phyloP scores from a whole-genome alignment of 2,113 vertebrate genomes.

The Nothoprocta perdicaria region DNA sequence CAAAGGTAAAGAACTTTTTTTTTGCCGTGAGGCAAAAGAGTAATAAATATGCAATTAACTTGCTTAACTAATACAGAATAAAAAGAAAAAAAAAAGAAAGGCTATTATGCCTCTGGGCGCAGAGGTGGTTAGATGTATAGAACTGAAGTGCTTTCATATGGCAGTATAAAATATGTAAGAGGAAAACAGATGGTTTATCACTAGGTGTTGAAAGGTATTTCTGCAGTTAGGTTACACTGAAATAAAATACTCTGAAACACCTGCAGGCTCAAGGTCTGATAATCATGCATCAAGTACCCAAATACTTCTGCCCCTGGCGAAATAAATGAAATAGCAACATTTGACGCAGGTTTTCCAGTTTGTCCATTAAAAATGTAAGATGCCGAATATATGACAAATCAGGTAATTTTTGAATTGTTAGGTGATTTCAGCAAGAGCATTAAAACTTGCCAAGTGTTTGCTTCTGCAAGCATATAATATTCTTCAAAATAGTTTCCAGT shows the following conservation, averaged over 20 bases:
- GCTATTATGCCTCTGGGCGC: neutral
- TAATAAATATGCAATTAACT: neutral
- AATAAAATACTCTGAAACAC: neutral
- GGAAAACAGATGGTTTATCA: neutral
- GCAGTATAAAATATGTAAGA: neutral
- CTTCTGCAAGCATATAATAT: fast-evolving
- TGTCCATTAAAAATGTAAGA: neutral
- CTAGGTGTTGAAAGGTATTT: neutral
- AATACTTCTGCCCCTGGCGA: neutral
- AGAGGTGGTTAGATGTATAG: neutral
- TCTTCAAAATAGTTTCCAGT: neutral
- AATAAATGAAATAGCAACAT: neutral
- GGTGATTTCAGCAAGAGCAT: neutral
- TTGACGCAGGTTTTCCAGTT: neutral
- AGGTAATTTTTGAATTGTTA: fast-evolving
- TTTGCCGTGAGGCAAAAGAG: neutral
- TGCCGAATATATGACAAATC: neutral
- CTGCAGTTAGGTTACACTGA: neutral
- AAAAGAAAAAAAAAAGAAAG: neutral
- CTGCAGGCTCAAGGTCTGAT: neutral
- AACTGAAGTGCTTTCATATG: neutral
- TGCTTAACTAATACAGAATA: neutral
- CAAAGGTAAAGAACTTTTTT: neutral
- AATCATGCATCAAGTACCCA: fast-evolving
- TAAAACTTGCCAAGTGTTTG: fast-evolving